Base-by-base conservation (phyloP, 2,888 invertebrate species). In the Rhingia rostrata region DNA sequence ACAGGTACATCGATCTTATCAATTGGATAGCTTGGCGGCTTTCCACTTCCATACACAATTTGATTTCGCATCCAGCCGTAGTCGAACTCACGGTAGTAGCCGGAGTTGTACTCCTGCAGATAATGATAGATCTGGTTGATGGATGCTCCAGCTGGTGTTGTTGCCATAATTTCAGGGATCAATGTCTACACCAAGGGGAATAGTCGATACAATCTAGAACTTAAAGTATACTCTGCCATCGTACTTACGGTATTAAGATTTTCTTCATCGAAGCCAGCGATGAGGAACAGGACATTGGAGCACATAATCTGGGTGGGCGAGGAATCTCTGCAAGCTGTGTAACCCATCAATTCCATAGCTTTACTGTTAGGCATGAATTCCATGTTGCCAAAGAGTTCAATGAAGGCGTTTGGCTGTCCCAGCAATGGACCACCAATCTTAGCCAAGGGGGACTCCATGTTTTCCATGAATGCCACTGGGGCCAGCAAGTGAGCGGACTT, bases 401-500 rank as follows among this genome's bases (percentile, higher is more conserved):
- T 85, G 1, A 88, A 75, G 0, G 87, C 86, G 43, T 89, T 90
- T 4, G 90, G 88, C 6, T 90, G 88, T 12, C 89, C 89, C 3
- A 89, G 32, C 6, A 89, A 37, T 5, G 94, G 95, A 0, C 95
- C 94, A 0, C 96, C 89, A 39, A 94, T 91, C 75, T 93, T 92
- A 54, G 88, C 88, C 61, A 96, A 6, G 0, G 96, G 88, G 45
- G 88, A 87, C 30, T 88, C 87, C 88, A 88, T 88, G 58, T 89
- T 74, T 7, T 86, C 88, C 88, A 89, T 88, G 84, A 85, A 90
- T 10, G 86, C 89, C 12, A 89, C 88, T 4, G 89, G 89, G 4
- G 90, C 89, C 64, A 89, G 41, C 32, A 89, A 78, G 72, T 89
- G 89, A 0, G 88, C 89, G 0, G 90, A 88, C 4, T 41, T 86